These are phyloP conservation scores for Bellardia bayeri DNA, from an alignment of 2,888 invertebrate species.

Conservation along the genomic window DNA sequence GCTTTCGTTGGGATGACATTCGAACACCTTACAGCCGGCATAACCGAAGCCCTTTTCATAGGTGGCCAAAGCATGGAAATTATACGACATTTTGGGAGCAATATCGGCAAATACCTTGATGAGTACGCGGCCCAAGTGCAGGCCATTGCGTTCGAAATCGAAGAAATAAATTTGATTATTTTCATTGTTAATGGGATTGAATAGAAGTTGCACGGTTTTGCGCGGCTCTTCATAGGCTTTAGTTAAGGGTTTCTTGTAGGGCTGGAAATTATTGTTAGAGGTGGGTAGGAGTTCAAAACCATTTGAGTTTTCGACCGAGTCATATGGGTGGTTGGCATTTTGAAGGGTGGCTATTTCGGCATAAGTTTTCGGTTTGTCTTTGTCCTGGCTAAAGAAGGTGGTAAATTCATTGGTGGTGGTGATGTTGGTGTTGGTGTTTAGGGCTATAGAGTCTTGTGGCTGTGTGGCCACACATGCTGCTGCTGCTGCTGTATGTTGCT, in stretches of 20 bases:
- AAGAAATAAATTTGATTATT: conserved; percentile 90
- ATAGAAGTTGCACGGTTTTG: conserved; percentile 82
- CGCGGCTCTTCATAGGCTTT: conserved; percentile 58
- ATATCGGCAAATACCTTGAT: conserved; percentile 91
- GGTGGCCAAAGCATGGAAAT: conserved; percentile 89
- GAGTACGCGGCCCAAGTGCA: conserved; percentile 89
- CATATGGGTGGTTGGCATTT: conserved; percentile 29
- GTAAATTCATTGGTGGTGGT: conserved; percentile 57
- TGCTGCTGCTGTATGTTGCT: conserved; percentile 72
- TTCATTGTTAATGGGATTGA: conserved; percentile 85
- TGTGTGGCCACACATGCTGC: conserved; percentile 67
- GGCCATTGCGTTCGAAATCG: conserved; percentile 90
- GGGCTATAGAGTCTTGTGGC: conserved; percentile 29
- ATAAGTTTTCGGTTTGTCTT: conserved; percentile 76
- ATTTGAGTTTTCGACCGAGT: conserved; percentile 34
- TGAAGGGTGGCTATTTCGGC: conserved; percentile 79
- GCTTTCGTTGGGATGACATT: conserved; percentile 93
- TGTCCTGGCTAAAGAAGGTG: conserved; percentile 63
- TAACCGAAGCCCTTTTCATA: conserved; percentile 91
- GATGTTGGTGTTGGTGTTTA: conserved; percentile 47
- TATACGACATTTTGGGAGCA: conserved; percentile 92
- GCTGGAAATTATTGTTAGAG: conserved; percentile 72
- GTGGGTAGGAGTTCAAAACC: conserved; percentile 63
- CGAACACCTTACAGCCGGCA: conserved; percentile 92
- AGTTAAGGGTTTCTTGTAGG: conserved; percentile 57